Conservation (phyloP, 2,888 invertebrate species). For the Malthinus flaveolus region DNA sequence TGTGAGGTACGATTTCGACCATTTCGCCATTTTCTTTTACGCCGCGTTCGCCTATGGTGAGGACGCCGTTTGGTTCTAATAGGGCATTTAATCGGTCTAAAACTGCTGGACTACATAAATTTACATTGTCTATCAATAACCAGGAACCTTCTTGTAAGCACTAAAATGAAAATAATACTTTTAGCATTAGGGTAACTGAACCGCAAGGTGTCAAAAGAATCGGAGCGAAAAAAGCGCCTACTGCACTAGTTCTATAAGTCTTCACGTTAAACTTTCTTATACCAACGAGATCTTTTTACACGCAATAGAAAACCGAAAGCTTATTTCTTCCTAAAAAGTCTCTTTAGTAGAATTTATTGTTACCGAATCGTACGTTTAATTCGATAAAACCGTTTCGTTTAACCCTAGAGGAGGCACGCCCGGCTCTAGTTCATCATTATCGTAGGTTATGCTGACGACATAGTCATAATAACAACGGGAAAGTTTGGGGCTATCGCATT, state of each 20-base stretch:
- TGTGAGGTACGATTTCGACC: constrained; percentile 78
- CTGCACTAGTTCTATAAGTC: too few relatives aligned
- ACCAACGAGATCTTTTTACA: too few relatives aligned
- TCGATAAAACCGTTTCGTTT: background rate
- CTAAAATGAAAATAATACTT: constrained; percentile 47
- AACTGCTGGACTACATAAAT: constrained; percentile 94
- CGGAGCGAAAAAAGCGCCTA: too few relatives aligned
- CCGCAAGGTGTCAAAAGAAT: too few relatives aligned
- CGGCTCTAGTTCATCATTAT: too few relatives aligned
- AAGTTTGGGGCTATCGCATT: too few relatives aligned
- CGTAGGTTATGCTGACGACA: too few relatives aligned
- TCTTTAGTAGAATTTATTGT: background rate
- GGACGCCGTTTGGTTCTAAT: constrained; percentile 88
- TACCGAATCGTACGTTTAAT: background rate
- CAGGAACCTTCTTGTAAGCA: constrained; percentile 82
- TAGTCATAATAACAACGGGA: too few relatives aligned
- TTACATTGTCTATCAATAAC: constrained; percentile 89
- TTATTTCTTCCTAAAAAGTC: background rate
- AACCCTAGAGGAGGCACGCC: too few relatives aligned
- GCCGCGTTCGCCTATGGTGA: constrained; percentile 91
- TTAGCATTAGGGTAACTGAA: background rate
- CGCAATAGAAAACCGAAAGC: too few relatives aligned
- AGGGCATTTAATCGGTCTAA: constrained; percentile 94
- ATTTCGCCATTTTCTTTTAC: constrained; percentile 71
- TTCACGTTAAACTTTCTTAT: too few relatives aligned